These are phyloP conservation scores for Maccullochella peelii DNA, from an alignment of 2,113 vertebrate genomes.

Conservation along the genomic window DNA sequence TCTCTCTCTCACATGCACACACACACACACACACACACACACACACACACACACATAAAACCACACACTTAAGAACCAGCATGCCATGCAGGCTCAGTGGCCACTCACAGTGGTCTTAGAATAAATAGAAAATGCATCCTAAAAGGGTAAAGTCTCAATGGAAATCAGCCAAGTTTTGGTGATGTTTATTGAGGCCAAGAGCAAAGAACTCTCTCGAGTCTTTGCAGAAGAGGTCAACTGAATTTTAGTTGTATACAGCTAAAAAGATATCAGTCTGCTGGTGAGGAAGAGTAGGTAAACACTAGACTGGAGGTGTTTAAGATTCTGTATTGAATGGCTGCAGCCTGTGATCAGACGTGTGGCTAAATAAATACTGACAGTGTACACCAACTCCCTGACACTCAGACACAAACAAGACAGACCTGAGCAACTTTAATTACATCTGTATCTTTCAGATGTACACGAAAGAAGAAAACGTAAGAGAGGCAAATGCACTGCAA, in stretches of 20 bases:
- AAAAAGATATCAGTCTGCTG: not conserved
- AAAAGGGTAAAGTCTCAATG: slow-evolving; percentile 24
- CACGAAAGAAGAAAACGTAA: not conserved
- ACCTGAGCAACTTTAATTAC: not conserved
- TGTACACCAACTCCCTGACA: slow-evolving; percentile 8
- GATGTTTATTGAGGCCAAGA: slow-evolving; percentile 33
- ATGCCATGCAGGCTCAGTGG: not conserved
- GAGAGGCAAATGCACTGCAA: not conserved
- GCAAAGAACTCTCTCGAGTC: slow-evolving; percentile 25
- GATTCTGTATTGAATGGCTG: not conserved
- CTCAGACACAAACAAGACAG: slow-evolving; percentile 7
- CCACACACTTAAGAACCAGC: slow-evolving; percentile 27
- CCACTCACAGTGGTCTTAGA: slow-evolving; percentile 13
- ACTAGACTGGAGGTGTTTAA: not conserved
- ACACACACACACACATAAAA: not conserved
- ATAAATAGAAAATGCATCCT: slow-evolving; percentile 37
- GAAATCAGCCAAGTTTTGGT: slow-evolving; percentile 26
- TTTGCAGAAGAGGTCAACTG: slow-evolving; percentile 7
- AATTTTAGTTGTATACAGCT: slow-evolving; percentile 14
- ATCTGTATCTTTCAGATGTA: not conserved
- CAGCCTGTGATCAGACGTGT: not conserved
- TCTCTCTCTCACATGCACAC: slow-evolving; percentile 5
- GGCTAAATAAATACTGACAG: slow-evolving; percentile 26
- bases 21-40: not conserved
- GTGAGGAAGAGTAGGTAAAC: not conserved